phyloP scores from a whole-genome alignment of 1,140 invertebrate genomes.

The Drosophila tsacasi region DNA sequence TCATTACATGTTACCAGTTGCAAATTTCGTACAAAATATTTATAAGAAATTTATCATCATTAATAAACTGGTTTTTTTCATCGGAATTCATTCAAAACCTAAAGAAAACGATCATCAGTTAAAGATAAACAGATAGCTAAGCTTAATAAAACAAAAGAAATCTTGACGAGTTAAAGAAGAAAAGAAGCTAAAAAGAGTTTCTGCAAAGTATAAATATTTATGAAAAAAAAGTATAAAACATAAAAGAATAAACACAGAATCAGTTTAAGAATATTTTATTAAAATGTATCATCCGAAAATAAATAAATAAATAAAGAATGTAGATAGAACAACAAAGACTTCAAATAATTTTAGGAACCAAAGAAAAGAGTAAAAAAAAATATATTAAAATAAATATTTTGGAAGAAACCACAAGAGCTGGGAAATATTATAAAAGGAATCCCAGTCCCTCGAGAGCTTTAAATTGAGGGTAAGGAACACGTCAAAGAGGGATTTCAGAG shows the following conservation, averaged over 20 bases:
- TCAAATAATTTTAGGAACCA: neutral
- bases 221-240: neutral
- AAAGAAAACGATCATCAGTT: neutral
- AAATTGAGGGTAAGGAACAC: slow-evolving; percentile 1
- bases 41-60: neutral
- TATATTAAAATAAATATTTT: neutral
- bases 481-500: slow-evolving; percentile 1
- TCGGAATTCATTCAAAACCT: neutral
- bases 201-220: neutral
- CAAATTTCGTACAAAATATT: neutral
- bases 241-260: too few relatives aligned
- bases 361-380: neutral
- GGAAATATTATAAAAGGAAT: slow-evolving; percentile 1
- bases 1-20: too few relatives aligned
- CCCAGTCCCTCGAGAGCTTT: neutral
- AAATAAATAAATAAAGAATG: neutral
- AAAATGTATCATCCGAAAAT: neutral
- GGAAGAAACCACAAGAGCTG: neutral
- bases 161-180: neutral
- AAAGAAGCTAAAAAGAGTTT: neutral
- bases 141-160: neutral
- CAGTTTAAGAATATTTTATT: neutral
- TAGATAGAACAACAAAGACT: neutral
- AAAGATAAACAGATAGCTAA: neutral
- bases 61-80: neutral